Evolutionary conservation across 2,113 vertebrate species (phyloP).

Genomic region (Fregetta grallaria): DNA sequence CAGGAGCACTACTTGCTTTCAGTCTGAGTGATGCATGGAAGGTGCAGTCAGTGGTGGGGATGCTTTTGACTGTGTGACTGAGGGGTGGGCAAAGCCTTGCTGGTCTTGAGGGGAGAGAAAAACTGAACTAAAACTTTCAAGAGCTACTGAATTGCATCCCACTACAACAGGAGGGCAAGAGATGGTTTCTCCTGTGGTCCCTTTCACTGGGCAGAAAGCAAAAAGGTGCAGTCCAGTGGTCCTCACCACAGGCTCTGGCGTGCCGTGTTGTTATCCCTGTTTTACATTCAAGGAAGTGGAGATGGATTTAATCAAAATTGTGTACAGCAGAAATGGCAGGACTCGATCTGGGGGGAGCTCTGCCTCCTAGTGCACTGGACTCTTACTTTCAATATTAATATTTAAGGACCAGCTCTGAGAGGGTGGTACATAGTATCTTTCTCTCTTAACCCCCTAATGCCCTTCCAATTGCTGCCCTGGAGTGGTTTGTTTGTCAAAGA

Average conservation of each 20-base stretch:
- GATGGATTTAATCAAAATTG: neutral
- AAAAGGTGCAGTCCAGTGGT: neutral
- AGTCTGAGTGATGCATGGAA: rapidly evolving
- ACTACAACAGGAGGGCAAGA: neutral
- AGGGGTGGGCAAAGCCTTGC: neutral
- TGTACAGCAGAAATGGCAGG: neutral
- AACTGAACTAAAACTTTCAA: neutral
- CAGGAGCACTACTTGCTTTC: neutral
- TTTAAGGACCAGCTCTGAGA: neutral
- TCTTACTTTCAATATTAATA: neutral
- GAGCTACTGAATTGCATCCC: neutral
- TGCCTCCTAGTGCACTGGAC: neutral
- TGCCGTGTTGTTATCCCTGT: neutral
- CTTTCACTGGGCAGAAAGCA: neutral
- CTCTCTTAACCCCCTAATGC: neutral
- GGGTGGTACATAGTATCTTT: neutral
- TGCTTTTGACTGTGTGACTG: neutral
- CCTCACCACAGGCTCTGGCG: neutral
- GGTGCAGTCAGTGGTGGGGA: neutral
- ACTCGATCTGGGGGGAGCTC: neutral
- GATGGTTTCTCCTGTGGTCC: neutral
- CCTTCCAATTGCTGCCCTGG: neutral
- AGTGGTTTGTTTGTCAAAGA: neutral
- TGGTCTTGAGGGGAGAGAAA: neutral
- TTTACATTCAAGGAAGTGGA: neutral